Base-by-base conservation (phyloP, 64 coral and sea anemone genomes). In the Pachyseris speciosa region DNA sequence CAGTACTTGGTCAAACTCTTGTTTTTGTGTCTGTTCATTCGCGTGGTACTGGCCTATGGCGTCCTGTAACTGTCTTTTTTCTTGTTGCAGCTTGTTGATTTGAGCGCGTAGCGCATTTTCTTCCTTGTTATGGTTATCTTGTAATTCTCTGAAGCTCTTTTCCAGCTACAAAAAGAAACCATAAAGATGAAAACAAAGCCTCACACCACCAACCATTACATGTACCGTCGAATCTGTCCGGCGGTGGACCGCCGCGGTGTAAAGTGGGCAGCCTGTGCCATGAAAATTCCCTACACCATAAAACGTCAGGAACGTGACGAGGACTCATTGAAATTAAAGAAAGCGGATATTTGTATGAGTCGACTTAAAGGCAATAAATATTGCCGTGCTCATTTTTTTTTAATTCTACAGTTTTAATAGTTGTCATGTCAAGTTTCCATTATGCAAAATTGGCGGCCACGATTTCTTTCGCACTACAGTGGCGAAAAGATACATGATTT, bases 1-100 rank as follows among this genome's bases (percentile, higher is more conserved):
- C 42, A 99, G 63, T 19, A 95, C 80, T 72, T 88, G 85, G 73
- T 99, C 97, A 58, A 89, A 86, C 36, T 99, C 97, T 53, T 91
- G 91, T 37, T 93, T 99, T 39, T 94, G 95, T 25, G 64, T 94
- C 27, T 95, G 93, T 61, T 99, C 97, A 10, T 92, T 92, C 7
- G 94, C 29, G 31, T 99, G 97, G 67, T 87, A 99, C 58, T 99
- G 93, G 16, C 61, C 79, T 9, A 99, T 66, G 11, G 92, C 70
- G 28, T 99, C 93, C 49, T 95, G 90, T 38, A 95, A 86, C 30
- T 99, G 97, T 49, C 86, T 93, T 64, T 85, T 92, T 57, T 95
- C 89, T 81, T 95, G 93, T 49, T 99, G 86, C 51, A 99, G 69
- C 69, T 92, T 86, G 28, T 50, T 84, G 9, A 95, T 87, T 67